Evolutionary conservation across 2,888 invertebrate species (phyloP), one percentile per base, ranked within the genome.

Genomic region (Siphonodentalium dalli): DNA sequence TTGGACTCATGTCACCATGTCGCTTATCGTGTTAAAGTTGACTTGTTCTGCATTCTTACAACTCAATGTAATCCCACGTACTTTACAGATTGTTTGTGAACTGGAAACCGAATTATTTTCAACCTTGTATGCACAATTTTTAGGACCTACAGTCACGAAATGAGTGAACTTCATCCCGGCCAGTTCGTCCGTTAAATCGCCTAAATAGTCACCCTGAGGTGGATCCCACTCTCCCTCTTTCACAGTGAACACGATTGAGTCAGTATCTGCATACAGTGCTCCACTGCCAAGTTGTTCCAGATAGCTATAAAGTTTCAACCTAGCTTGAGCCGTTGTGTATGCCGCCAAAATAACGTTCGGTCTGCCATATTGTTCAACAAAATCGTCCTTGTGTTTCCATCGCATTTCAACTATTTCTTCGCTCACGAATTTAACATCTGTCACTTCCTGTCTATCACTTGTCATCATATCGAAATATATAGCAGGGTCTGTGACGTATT

Each of bases 311-410:
- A 51, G 44, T 38, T 45, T 35, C 8, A 44, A 24, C 20, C 52
- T 26, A 20, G 52, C 44, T n/a, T 51, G 52, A 6, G 52, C 43
- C n/a, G 52, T 51, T 9, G 43, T 37, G 21, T 27, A 51, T 13
- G 49, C 41, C 3, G 49, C 49, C 21, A 48, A 15, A 13, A 42
- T 33, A 3, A 51, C 43, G 23, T 48, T 48, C 8, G 49, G 33
- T 24, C 31, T 40, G 13, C 20, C 7, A 7, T 21, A 20, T 11
- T 11, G 7, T 15, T 21, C 40, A 7, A 41, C 41, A 33, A 48
- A 48, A 5, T 41, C 49, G 8, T 21, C 13, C 15, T 20, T 23
- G 20, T 28, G 15, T 11, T 18, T 41, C 20, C 27, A 48, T 11
- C 27, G n/a, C 6, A 48, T n/a, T 38, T 48, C 31, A 6, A 41